Conservation (phyloP, 2,113 vertebrate species). For the Etia nguti region DNA sequence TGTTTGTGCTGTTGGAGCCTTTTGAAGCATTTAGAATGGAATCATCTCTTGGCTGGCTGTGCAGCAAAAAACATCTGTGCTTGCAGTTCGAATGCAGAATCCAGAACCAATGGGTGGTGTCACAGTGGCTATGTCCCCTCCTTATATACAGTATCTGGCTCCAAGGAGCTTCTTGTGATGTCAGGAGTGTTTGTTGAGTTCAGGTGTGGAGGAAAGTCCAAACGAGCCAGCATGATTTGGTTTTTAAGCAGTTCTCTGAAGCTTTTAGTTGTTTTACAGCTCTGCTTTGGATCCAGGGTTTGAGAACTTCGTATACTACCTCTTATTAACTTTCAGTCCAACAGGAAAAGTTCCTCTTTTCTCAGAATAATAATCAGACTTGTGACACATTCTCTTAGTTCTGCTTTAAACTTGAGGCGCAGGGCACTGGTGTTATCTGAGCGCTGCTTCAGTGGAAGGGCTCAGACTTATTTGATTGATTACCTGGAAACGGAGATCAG, state of each 20-base stretch:
- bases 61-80: not conserved
- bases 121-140: not conserved
- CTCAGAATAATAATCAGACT: not conserved
- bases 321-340: not conserved
- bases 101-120: not conserved
- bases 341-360: not conserved
- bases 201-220: not conserved
- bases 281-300: not conserved
- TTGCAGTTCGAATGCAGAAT: not conserved
- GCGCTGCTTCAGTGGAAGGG: not conserved
- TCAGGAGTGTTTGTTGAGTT: not conserved
- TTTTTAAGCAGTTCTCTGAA: rapidly evolving
- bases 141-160: not conserved
- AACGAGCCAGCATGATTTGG: not conserved
- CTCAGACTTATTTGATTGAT: not conserved
- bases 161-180: not conserved
- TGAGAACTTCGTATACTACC: not conserved
- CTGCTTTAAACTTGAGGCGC: not conserved
- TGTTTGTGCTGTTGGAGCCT: not conserved
- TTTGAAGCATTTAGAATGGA: not conserved
- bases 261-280: not conserved
- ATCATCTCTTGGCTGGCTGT: not conserved
- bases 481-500: not conserved
- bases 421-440: rapidly evolving
- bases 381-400: not conserved